A percentile compares a stretch with the other conserved stretches of the same genome.
Evolutionary conservation across 2,113 vertebrate species (phyloP).

Genomic region (Cygnus buccinator): DNA sequence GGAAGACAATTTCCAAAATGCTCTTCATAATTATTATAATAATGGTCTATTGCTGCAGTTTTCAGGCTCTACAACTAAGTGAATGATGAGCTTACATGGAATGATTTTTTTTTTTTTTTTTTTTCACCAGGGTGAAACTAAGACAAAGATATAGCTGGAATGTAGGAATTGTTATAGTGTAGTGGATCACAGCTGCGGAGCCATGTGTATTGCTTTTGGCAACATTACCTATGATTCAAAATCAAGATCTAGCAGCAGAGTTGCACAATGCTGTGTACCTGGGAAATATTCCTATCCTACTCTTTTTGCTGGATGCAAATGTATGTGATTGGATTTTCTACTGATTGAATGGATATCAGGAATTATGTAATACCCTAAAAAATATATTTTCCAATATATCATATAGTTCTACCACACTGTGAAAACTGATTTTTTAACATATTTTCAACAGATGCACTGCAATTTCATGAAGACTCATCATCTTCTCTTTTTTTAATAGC

Average conservation of each 20-base stretch:
- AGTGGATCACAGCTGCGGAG: background rate
- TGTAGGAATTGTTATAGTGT: background rate
- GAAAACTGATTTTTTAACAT: background rate
- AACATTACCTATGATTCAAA: background rate
- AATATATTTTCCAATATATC: background rate
- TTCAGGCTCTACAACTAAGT: background rate
- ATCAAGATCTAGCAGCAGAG: background rate
- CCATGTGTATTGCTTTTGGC: background rate
- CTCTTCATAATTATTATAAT: background rate
- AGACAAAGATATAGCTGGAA: background rate
- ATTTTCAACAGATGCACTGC: background rate
- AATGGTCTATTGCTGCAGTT: background rate
- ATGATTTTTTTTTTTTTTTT: background rate
- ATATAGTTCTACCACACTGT: background rate
- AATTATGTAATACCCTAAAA: background rate
- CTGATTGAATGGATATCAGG: background rate
- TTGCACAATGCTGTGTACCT: background rate
- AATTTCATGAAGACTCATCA: background rate
- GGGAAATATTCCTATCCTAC: background rate
- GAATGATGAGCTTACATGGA: background rate
- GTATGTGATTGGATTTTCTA: background rate
- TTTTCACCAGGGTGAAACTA: background rate
- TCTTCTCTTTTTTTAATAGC: background rate
- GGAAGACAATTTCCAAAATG: conserved; percentile 7
- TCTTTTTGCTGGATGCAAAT: background rate